Conservation (phyloP, 2,113 vertebrate species). For the Catharus bicknelli region DNA sequence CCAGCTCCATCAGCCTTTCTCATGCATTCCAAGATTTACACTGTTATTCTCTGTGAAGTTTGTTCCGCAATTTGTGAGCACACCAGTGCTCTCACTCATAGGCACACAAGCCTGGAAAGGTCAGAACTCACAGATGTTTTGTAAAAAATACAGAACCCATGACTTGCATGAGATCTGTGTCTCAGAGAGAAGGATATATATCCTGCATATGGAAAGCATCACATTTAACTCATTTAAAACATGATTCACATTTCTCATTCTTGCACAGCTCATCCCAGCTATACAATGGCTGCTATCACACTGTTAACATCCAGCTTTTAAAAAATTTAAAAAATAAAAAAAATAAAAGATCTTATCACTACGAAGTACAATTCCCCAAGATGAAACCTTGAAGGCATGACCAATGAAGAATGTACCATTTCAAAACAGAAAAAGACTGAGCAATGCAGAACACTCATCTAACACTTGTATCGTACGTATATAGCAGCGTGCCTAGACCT, state of each 20-base stretch:
- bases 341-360: not conserved
- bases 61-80: not conserved
- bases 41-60: slow-evolving; percentile 12
- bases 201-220: slow-evolving; percentile 34
- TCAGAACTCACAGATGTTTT: slow-evolving; percentile 61
- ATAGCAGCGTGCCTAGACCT: not conserved
- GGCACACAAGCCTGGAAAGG: slow-evolving; percentile 4
- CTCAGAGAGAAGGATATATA: not conserved
- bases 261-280: not conserved
- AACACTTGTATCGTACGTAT: not conserved
- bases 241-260: not conserved
- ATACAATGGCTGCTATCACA: not conserved
- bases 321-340: not conserved
- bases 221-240: slow-evolving; percentile 5
- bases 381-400: slow-evolving; percentile 1
- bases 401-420: not conserved
- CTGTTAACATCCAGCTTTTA: not conserved
- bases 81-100: not conserved
- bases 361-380: not conserved
- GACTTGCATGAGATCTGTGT: slow-evolving; percentile 21
- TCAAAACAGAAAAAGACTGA: not conserved
- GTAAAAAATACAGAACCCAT: not conserved
- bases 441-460: not conserved
- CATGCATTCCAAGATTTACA: slow-evolving; percentile 33
- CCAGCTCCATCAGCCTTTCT: not conserved